Evolutionary conservation across 2,888 invertebrate species (phyloP).

Genomic region (Crocallis elinguaria): DNA sequence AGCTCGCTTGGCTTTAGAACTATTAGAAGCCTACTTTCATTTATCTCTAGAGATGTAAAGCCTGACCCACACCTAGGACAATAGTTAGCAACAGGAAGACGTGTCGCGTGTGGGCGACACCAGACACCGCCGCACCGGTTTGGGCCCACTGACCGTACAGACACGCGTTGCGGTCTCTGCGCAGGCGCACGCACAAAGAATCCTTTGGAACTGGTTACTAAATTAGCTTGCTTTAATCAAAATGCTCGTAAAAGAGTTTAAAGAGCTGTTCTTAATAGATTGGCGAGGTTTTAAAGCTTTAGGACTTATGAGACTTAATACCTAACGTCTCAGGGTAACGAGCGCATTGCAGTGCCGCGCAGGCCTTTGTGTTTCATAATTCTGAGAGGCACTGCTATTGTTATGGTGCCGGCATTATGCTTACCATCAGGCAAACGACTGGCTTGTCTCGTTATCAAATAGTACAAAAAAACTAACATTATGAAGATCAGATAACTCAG

Average conservation of each 20-base stretch:
- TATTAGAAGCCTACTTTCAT: not conserved
- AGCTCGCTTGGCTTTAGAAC: too few relatives aligned
- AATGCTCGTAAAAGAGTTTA: not conserved
- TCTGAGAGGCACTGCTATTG: too few relatives aligned
- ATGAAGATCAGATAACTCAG: not conserved
- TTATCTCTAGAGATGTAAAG: not conserved
- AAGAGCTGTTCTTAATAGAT: too few relatives aligned
- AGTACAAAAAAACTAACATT: not conserved
- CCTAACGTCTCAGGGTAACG: too few relatives aligned
- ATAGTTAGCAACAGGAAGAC: constrained; percentile 7
- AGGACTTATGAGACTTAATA: too few relatives aligned
- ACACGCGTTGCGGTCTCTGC: constrained; percentile 4
- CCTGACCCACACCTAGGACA: constrained; percentile 15
- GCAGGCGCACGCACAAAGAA: not conserved
- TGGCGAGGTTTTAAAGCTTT: too few relatives aligned
- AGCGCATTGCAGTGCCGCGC: too few relatives aligned
- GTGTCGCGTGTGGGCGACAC: constrained; percentile 13
- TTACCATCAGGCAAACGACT: too few relatives aligned
- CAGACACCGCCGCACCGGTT: constrained; percentile 18
- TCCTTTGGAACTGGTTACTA: not conserved
- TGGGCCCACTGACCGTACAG: constrained; percentile 8
- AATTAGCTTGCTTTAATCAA: not conserved
- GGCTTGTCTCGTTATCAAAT: too few relatives aligned
- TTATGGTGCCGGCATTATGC: too few relatives aligned
- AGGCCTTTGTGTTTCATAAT: too few relatives aligned